phyloP scores from a whole-genome alignment of 1,140 invertebrate genomes.

The Drosophila varians region DNA sequence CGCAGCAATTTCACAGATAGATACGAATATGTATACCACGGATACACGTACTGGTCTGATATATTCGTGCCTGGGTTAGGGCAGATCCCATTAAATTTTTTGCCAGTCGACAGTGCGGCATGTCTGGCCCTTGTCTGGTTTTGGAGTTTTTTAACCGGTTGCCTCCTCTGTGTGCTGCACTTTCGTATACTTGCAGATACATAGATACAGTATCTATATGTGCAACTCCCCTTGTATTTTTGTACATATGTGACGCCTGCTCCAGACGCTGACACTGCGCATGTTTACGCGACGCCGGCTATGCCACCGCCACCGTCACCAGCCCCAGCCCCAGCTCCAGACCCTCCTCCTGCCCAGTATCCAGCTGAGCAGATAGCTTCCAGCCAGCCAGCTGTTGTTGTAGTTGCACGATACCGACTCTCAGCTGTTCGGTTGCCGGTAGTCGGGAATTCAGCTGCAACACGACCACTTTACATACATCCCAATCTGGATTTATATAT shows the following conservation, averaged over 20 bases:
- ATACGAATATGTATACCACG: background rate
- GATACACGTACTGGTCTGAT: background rate
- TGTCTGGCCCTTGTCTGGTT: conserved; percentile 45
- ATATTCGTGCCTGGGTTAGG: background rate
- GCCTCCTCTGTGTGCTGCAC: conserved; percentile 17
- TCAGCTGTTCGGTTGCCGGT: conserved; percentile 70
- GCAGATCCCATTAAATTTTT: conserved; percentile 17
- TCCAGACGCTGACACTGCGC: conserved; percentile 41
- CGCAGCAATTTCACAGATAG: conserved; percentile 4
- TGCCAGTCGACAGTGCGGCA: conserved; percentile 14
- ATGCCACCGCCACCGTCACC: background rate
- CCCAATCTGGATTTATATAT: conserved; percentile 5
- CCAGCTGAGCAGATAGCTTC: conserved; percentile 20
- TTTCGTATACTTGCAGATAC: conserved; percentile 28
- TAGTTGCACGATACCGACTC: conserved; percentile 63
- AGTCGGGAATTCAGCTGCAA: conserved; percentile 72
- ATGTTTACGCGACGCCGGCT: conserved; percentile 54
- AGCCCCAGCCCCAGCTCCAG: background rate
- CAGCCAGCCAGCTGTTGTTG: conserved; percentile 71
- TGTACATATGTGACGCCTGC: background rate
- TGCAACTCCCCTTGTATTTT: background rate
- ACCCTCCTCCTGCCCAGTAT: conserved; percentile 1
- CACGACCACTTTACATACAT: conserved; percentile 64
- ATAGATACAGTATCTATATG: conserved; percentile 13
- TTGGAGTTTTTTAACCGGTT: conserved; percentile 36